Conservation (phyloP, 2,888 invertebrate species). For the Lomographa bimaculata region DNA sequence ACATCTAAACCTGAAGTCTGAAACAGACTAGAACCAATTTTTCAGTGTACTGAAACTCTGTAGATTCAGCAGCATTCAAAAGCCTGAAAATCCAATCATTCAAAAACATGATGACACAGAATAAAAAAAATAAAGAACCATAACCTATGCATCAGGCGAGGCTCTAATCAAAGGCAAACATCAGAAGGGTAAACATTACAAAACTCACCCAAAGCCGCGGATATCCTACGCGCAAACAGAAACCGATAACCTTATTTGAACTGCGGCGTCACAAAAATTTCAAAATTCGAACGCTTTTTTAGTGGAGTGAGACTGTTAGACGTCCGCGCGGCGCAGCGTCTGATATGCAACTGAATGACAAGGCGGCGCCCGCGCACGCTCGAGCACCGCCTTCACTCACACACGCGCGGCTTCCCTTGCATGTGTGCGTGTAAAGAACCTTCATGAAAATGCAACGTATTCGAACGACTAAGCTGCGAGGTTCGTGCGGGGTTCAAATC, state of each 20-base stretch:
- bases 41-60: slow-evolving; percentile 5
- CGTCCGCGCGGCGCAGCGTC: slow-evolving; percentile 54
- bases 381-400: slow-evolving; percentile 61
- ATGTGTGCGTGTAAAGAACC: slow-evolving; percentile 48
- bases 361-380: slow-evolving; percentile 68
- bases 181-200: slow-evolving; percentile 51
- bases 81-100: slow-evolving; percentile 34
- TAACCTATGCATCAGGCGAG: slow-evolving; percentile 45
- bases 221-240: slow-evolving; percentile 69
- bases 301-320: slow-evolving; percentile 36
- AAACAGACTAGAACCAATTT: too few relatives aligned
- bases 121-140: slow-evolving; percentile 31
- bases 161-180: slow-evolving; percentile 62
- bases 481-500: slow-evolving; percentile 24
- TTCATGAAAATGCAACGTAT: slow-evolving; percentile 71
- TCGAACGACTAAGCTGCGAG: slow-evolving; percentile 38
- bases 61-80: not conserved
- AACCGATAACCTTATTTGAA: slow-evolving; percentile 72
- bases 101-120: slow-evolving; percentile 44
- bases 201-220: slow-evolving; percentile 61
- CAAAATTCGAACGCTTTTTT: slow-evolving; percentile 37
- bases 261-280: slow-evolving; percentile 55
- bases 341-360: slow-evolving; percentile 52
- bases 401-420: not conserved
- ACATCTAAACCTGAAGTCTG: too few relatives aligned